These are phyloP conservation scores for Ceratina calcarata DNA, from an alignment of 1,140 invertebrate species.

Conservation along the genomic window DNA sequence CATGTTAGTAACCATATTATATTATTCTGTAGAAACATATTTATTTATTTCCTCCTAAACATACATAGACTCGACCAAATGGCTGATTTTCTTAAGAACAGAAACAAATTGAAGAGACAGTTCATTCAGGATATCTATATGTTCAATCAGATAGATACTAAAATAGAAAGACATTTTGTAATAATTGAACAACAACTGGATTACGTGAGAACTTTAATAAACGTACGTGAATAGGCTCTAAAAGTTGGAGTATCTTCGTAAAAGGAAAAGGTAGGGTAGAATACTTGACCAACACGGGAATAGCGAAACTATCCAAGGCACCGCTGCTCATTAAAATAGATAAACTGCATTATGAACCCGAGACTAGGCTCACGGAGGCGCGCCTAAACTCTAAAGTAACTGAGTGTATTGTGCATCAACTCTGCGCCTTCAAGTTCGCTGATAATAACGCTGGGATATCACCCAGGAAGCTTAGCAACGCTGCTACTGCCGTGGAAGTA, in stretches of 20 bases:
- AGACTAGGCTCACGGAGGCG: slow-evolving; percentile 45
- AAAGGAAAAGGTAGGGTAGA: slow-evolving; percentile 13
- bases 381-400: slow-evolving; percentile 49
- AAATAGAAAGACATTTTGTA: no score
- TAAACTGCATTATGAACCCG: slow-evolving; percentile 65
- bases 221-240: no score
- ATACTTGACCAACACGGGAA: no score
- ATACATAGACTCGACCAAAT: no score
- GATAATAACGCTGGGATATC: slow-evolving; percentile 61
- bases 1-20: no score
- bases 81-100: no score
- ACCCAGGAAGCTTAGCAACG: slow-evolving; percentile 55
- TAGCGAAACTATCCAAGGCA: slow-evolving; percentile 53
- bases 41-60: no score
- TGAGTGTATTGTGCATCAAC: slow-evolving; percentile 61
- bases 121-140: no score
- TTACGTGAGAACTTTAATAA: not conserved
- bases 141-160: not conserved
- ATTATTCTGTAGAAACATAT: no score
- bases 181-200: no score
- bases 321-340: slow-evolving; percentile 70
- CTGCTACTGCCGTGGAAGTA: slow-evolving; percentile 39
- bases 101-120: no score
- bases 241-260: slow-evolving; percentile 20
- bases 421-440: slow-evolving; percentile 17